Percentiles rank a stretch among this genome's conserved stretches.
phyloP scores from a whole-genome alignment of 2,797 vertebrate genomes.

The Danio tinwini region DNA sequence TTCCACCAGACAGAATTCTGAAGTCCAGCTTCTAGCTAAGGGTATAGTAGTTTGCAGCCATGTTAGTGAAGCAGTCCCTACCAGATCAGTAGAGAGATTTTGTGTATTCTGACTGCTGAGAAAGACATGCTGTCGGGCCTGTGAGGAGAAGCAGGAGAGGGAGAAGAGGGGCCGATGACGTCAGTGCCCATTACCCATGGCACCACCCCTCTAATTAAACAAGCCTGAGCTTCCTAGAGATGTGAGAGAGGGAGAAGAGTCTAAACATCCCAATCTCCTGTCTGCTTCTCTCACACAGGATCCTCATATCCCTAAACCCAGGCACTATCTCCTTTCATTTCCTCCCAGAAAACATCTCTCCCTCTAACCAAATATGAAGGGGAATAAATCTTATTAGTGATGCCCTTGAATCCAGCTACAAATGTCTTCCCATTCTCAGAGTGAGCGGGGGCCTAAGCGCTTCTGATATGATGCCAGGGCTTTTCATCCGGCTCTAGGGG shows the following conservation, averaged over 20 bases:
- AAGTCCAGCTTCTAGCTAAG: constrained; percentile 24
- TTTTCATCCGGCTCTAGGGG: constrained; percentile 48
- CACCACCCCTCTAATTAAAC: constrained; percentile 60
- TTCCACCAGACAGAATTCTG: neutral
- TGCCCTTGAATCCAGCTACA: constrained; percentile 56
- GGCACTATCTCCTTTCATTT: constrained; percentile 55
- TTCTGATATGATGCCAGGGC: constrained; percentile 33
- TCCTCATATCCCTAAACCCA: constrained; percentile 55
- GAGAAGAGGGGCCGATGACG: constrained; percentile 37
- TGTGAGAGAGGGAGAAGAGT: constrained; percentile 52
- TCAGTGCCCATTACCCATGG: constrained; percentile 53
- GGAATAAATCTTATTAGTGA: constrained; percentile 59
- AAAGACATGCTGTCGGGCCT: constrained; percentile 24
- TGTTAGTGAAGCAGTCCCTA: constrained; percentile 36
- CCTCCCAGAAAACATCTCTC: constrained; percentile 53
- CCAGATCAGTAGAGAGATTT: constrained; percentile 57
- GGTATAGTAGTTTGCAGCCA: constrained; percentile 28
- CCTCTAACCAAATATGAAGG: constrained; percentile 29
- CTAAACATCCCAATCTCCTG: constrained; percentile 62
- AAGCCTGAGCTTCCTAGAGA: constrained; percentile 56
- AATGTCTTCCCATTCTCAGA: constrained; percentile 41
- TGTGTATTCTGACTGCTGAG: constrained; percentile 48
- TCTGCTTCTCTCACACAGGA: constrained; percentile 43
- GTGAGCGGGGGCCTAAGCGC: constrained; percentile 33
- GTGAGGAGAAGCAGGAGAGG: constrained; percentile 20